Percentiles rank a stretch among this genome's conserved stretches.
Conservation (phyloP, 2,888 invertebrate genomes). For the Drosophila neotestacea region DNA sequence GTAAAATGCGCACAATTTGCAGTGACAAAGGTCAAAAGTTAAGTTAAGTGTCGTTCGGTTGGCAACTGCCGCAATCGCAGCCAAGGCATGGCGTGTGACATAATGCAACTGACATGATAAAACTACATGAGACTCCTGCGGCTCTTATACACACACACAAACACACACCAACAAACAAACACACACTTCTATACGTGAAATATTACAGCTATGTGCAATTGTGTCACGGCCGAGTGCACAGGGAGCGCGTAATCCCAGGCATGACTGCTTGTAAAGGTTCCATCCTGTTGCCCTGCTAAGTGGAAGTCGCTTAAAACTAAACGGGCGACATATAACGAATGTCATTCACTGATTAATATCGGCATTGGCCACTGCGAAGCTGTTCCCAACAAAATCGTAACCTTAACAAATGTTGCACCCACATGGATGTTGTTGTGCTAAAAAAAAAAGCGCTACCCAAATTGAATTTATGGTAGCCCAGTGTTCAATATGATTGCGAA, state of each 20-base stretch:
- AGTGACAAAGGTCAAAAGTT: slow-evolving; percentile 35
- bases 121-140: slow-evolving; percentile 14
- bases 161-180: not conserved
- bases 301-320: slow-evolving; percentile 51
- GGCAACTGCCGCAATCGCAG: slow-evolving; percentile 35
- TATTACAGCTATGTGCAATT: slow-evolving; percentile 37
- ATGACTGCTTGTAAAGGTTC: slow-evolving; percentile 1
- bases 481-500: slow-evolving; percentile 54
- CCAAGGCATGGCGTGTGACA: slow-evolving; percentile 35
- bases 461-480: slow-evolving; percentile 67
- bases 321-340: slow-evolving; percentile 20
- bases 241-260: slow-evolving; percentile 22
- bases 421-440: slow-evolving; percentile 4
- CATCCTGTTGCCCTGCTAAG: slow-evolving; percentile 25
- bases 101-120: slow-evolving; percentile 60
- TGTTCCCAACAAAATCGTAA: not conserved
- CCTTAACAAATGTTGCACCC: slow-evolving; percentile 38
- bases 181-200: slow-evolving; percentile 23
- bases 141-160: slow-evolving; percentile 6
- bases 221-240: slow-evolving; percentile 43
- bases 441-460: slow-evolving; percentile 30
- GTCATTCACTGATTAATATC: slow-evolving; percentile 57
- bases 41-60: slow-evolving; percentile 25
- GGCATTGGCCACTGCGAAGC: too few species aligned
- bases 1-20: slow-evolving; percentile 9